Evolutionary conservation across 2,113 vertebrate genomes (phyloP), one percentile per base, ranked within the genome.

Genomic region (Echinops telfairi): DNA sequence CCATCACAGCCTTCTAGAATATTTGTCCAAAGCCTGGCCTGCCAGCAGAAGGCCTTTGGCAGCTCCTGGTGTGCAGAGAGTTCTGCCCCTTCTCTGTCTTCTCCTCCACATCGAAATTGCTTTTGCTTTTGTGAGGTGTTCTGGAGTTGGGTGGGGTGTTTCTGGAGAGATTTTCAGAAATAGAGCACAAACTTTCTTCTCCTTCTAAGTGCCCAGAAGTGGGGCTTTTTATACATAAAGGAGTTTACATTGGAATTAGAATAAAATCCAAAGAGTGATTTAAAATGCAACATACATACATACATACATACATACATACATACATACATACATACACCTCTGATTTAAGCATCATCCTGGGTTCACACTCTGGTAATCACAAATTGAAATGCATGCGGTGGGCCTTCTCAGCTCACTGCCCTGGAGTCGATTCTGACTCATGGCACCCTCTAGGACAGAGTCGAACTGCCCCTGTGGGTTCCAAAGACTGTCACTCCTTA

Each of bases 191-290:
- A 89, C 82, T 90, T 80, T 25, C 58, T 91, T 92, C 83, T 95
- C 58, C 47, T 94, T 88, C 68, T 25, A 64, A 47, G 84, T 88
- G 47, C 70, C 38, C 75, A 20, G 79, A 62, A 87, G 85, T 91
- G 70, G 86, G 86, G 38, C 25, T n/a, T 86, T 84, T 89, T 62
- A 38, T 1, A 57, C n/a, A 76, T 40, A 64, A 40, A 95, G 75
- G 38, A 76, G 3, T 93, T 84, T 80, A 73, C 70, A 76, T 92
- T 31, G 76, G 47, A 89, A 80, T 94, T 92, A 85, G 79, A 93
- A 86, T 80, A 88, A 86, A 80, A 40, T 84, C 85, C 73, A 73
- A 82, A 73, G 87, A 73, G 64, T 79, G 89, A 57, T 95, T 84
- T 90, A 53, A 53, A 53, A 53, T 53, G 10, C 40, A 40, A 40